A percentile compares a stretch with the other conserved stretches of the same genome.
These are phyloP conservation scores for Aphidius ervi DNA, from an alignment of 1,140 invertebrate species.

Conservation along the genomic window DNA sequence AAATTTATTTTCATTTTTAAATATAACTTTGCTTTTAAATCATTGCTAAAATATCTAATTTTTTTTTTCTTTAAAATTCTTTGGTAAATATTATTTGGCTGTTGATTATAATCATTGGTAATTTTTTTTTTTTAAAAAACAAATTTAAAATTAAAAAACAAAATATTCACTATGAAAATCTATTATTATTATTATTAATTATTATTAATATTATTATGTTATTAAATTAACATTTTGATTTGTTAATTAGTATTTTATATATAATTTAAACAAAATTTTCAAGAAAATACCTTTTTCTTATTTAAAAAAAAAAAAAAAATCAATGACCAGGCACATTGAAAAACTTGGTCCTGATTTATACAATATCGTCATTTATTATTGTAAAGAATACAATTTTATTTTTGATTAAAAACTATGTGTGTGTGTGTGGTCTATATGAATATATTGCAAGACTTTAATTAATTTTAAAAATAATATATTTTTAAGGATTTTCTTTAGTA, in stretches of 20 bases:
- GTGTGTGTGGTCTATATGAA: no score
- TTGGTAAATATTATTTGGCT: not conserved
- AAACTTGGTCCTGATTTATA: slow-evolving; percentile 11
- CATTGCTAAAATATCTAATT: slow-evolving; percentile 1
- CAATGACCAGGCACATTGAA: slow-evolving; percentile 10
- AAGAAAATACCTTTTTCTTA: not conserved
- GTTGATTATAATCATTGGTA: no score
- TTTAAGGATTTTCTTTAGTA: slow-evolving; percentile 47
- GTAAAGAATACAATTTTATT: no score
- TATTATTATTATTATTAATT: no score
- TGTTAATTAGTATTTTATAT: not conserved
- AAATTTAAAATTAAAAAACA: no score
- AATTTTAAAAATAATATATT: no score
- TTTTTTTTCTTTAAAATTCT: not conserved
- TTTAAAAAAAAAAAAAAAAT: not conserved
- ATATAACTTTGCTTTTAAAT: slow-evolving; percentile 2
- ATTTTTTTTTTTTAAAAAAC: no score
- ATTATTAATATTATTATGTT: no score
- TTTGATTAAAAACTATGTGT: no score
- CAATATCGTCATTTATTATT: no score
- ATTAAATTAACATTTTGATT: not conserved
- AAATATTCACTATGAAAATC: no score
- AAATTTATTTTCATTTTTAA: slow-evolving; percentile 9
- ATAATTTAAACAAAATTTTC: not conserved
- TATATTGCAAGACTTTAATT: no score